Evolutionary conservation across 2,888 invertebrate species (phyloP).

Genomic region (Taphrorychus bicolor): DNA sequence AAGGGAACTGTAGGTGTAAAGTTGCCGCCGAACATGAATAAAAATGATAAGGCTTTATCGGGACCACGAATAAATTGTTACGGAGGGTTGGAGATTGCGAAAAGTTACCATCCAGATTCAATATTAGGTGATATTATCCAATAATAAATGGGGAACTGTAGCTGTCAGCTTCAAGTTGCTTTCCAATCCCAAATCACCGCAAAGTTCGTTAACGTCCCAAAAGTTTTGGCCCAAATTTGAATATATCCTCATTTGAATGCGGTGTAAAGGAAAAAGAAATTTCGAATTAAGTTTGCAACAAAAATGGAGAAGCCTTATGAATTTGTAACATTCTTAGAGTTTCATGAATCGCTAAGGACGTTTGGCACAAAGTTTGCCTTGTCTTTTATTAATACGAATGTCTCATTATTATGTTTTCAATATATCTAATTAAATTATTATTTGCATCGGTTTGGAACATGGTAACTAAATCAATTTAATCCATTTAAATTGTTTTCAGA

Average conservation of each 20-base stretch:
- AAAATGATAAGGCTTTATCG: constrained; percentile 21
- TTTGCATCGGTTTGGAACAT: too few species aligned
- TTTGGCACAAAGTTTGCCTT: too few species aligned
- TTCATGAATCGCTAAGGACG: too few species aligned
- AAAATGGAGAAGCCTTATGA: neutral
- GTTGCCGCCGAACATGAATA: constrained; percentile 12
- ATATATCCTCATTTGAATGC: constrained; percentile 7
- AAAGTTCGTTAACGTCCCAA: constrained; percentile 8
- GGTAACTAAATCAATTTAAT: too few species aligned
- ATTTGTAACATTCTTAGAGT: neutral
- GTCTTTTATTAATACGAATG: too few species aligned
- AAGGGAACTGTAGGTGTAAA: constrained; percentile 11
- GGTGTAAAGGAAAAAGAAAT: neutral
- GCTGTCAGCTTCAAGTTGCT: constrained; percentile 4
- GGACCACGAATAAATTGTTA: neutral
- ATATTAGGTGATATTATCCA: neutral
- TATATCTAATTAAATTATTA: too few species aligned
- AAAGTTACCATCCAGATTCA: neutral
- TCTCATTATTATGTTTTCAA: too few species aligned
- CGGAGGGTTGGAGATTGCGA: neutral
- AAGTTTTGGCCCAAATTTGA: constrained; percentile 5
- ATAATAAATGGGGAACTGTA: neutral
- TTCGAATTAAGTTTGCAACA: neutral
- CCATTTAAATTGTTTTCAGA: too few species aligned
- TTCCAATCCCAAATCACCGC: neutral